Evolutionary conservation across 2,797 vertebrate genomes (phyloP).

Genomic region (Phalloptychus januarius): DNA sequence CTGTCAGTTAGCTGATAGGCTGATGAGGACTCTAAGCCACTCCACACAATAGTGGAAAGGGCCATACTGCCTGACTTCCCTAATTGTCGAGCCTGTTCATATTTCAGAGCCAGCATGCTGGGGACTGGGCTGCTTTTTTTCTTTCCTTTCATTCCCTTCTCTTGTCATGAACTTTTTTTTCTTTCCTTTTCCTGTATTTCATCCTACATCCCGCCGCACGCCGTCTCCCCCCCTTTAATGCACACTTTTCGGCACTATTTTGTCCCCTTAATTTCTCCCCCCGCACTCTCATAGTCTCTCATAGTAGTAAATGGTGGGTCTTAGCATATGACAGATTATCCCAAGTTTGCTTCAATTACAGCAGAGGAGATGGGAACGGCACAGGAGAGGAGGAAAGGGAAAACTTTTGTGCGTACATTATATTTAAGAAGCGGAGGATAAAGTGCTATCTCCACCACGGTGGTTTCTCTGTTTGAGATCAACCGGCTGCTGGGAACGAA

Average conservation of each 20-base stretch:
- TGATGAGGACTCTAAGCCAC: slow-evolving; percentile 99
- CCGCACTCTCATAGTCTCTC: slow-evolving; percentile 63
- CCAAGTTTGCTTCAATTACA: slow-evolving; percentile 95
- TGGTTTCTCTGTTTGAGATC: slow-evolving; percentile 72
- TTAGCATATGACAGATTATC: slow-evolving; percentile 98
- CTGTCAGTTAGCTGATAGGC: slow-evolving; percentile 99
- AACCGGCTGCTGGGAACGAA: slow-evolving; percentile 56
- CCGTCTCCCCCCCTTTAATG: slow-evolving; percentile 72
- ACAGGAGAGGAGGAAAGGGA: slow-evolving; percentile 69
- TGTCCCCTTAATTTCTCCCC: slow-evolving; percentile 58
- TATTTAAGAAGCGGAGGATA: slow-evolving; percentile 88
- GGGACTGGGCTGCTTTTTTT: slow-evolving; percentile 75
- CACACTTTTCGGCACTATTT: slow-evolving; percentile 63
- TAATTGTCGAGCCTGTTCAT: slow-evolving; percentile 99
- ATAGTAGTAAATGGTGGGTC: slow-evolving; percentile 94
- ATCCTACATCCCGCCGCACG: slow-evolving; percentile 83
- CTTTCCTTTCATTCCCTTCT: slow-evolving; percentile 49
- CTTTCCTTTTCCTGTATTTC: slow-evolving; percentile 72
- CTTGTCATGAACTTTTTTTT: slow-evolving; percentile 77
- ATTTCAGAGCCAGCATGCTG: slow-evolving; percentile 92
- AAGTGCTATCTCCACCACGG: slow-evolving; percentile 78
- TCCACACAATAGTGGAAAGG: slow-evolving; percentile 96
- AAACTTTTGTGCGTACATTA: slow-evolving; percentile 89
- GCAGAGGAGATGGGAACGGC: slow-evolving; percentile 78
- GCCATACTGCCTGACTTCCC: slow-evolving; percentile 96